Evolutionary conservation across 2,113 vertebrate species (phyloP), one percentile per base, ranked within the genome.

Genomic region (Pterocles gutturalis): DNA sequence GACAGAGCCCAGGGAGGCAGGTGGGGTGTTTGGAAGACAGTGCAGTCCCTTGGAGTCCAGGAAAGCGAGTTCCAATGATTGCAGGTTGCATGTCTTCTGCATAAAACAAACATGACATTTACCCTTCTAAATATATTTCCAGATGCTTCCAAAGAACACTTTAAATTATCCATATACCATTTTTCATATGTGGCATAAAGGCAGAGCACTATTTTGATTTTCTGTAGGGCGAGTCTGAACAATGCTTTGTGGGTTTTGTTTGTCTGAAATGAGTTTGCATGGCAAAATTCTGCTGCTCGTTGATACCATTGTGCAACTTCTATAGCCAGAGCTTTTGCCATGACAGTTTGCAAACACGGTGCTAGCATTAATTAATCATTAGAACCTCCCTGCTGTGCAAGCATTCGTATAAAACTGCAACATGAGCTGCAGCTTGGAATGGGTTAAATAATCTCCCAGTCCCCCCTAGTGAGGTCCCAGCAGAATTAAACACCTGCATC

Each of bases 111-210:
- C 41, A 9, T 14, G 86, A 86, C 86, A 57, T 72, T 83, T 57
- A 73, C 64, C 28, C 94, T 55, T 73, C 77, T 61, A 75, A 66
- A 58, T 31, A 4, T 5, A 49, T 66, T 95, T 89, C 83, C 87
- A 91, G 77, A 73, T 54, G 72, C 55, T 92, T 53, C 89, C 66
- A 83, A 62, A 90, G 91, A 82, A 49, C 31, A 8, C 28, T 65
- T 69, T 55, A 43, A 83, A 70, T 96, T 92, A 87, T 53, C 91
- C 91, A 66, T 20, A 21, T 19, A 31, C 38, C 41, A 5, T 57
- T 96, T 89, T 38, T 34, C 89, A 48, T 46, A 7, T 1, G 22
- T 22, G 83, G 20, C 24, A 9, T 19, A 45, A 26, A 46, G 86
- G 24, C 66, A 72, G 66, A 1, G 48, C 34, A 5, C 38, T 26